These are phyloP conservation scores for Pteropus alecto DNA, from an alignment of 2,113 vertebrate genomes.

Conservation along the genomic window DNA sequence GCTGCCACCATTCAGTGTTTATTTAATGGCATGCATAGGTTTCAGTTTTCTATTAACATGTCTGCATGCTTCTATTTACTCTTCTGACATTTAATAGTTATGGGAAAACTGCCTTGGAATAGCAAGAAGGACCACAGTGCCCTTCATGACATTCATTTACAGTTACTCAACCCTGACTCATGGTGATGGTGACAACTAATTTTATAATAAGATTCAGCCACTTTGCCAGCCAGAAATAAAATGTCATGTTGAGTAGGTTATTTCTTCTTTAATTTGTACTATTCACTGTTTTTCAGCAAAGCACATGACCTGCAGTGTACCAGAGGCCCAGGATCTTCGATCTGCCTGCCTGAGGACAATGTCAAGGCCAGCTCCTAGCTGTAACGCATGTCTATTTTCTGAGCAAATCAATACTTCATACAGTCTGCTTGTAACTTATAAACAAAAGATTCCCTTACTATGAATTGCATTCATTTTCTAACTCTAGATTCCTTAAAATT, in stretches of 20 bases:
- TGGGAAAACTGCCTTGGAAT: constrained; percentile 47
- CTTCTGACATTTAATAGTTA: not conserved
- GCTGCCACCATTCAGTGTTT: not conserved
- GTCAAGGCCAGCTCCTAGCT: not conserved
- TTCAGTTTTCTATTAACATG: not conserved
- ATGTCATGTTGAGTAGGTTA: constrained; percentile 34
- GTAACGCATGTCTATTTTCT: not conserved
- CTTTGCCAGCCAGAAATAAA: constrained; percentile 64
- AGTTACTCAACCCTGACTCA: not conserved
- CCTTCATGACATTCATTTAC: constrained; percentile 41
- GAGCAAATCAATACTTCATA: not conserved
- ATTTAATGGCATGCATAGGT: not conserved
- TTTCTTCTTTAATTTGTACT: constrained; percentile 63
- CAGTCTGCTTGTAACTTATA: constrained; percentile 26
- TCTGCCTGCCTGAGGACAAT: not conserved
- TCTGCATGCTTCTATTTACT: not conserved
- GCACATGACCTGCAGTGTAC: not conserved
- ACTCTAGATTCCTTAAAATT: constrained; percentile 46
- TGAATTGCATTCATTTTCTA: constrained; percentile 6
- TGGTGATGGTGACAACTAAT: constrained; percentile 62
- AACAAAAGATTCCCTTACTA: constrained; percentile 16
- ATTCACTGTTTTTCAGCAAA: constrained; percentile 61
- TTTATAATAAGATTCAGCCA: constrained; percentile 61
- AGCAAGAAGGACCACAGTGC: constrained; percentile 41
- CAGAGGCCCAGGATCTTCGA: not conserved